These are phyloP conservation scores for Drosophila fungiperda DNA, from an alignment of 2,888 invertebrate genomes.

Conservation along the genomic window DNA sequence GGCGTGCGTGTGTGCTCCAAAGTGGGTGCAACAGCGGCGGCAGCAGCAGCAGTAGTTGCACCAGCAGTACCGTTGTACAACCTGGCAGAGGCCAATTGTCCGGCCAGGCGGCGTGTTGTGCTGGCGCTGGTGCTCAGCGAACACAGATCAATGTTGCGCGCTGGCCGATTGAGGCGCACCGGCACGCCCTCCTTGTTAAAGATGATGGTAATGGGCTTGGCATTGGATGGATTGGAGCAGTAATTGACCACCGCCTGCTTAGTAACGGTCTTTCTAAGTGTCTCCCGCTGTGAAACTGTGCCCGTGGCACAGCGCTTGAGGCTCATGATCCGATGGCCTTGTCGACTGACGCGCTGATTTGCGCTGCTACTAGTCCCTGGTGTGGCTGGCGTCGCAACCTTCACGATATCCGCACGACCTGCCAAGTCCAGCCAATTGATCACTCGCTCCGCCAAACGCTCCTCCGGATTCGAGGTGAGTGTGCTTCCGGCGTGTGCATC, in stretches of 20 bases:
- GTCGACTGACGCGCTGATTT: constrained; percentile 42
- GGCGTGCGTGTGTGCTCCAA: constrained; percentile 58
- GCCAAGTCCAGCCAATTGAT: constrained; percentile 92
- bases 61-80: constrained; percentile 65
- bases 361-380: constrained; percentile 40
- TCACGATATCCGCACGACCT: constrained; percentile 86
- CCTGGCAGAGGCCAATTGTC: constrained; percentile 78
- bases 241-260: constrained; percentile 21
- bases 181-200: constrained; percentile 84
- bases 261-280: constrained; percentile 31
- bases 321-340: constrained; percentile 39
- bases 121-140: constrained; percentile 72
- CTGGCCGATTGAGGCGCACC: constrained; percentile 82
- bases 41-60: neutral
- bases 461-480: constrained; percentile 74
- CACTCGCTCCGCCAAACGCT: constrained; percentile 89
- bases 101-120: constrained; percentile 74
- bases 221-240: constrained; percentile 50
- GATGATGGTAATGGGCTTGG: constrained; percentile 84
- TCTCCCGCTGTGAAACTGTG: constrained; percentile 42
- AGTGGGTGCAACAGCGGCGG: constrained; percentile 33
- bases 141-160: constrained; percentile 83
- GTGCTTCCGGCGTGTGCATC: constrained; percentile 60
- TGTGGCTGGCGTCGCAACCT: constrained; percentile 38
- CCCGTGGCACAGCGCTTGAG: constrained; percentile 46